Evolutionary conservation across 2,113 vertebrate species (phyloP).

Genomic region (Gyps fulvus): DNA sequence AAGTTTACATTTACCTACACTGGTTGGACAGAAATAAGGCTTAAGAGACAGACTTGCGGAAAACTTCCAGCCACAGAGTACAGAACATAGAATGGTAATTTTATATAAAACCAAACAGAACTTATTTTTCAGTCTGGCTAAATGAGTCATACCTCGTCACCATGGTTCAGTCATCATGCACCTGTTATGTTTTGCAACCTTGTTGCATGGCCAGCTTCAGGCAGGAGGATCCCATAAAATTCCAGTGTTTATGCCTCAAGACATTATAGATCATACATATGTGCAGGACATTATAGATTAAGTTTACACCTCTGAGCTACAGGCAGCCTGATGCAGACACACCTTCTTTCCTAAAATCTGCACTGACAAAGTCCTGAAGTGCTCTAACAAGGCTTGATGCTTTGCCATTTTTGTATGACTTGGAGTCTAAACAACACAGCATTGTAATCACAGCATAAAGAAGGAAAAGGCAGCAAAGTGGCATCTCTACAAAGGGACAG

Average conservation of each 20-base stretch:
- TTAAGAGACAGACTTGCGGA: neutral
- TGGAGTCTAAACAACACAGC: rapidly evolving
- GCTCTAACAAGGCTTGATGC: neutral
- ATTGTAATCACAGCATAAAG: neutral
- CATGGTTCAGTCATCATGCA: neutral
- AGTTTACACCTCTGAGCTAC: neutral
- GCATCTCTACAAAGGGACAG: neutral
- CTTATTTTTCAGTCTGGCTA: neutral
- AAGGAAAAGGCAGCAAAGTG: neutral
- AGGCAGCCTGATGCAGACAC: neutral
- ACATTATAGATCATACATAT: neutral
- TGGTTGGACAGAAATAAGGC: neutral
- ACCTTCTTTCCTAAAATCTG: neutral
- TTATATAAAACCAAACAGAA: neutral
- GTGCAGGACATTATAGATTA: neutral
- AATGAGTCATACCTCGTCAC: neutral
- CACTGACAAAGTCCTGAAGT: neutral
- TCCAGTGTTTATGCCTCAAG: neutral
- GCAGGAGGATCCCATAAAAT: neutral
- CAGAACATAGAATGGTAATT: rapidly evolving
- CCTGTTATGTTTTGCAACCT: neutral
- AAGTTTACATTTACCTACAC: neutral
- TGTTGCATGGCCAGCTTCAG: neutral
- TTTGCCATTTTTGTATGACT: neutral
- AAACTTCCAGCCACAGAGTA: neutral